Evolutionary conservation across 1,140 invertebrate genomes (phyloP).

Genomic region (Drosophila murphyi): DNA sequence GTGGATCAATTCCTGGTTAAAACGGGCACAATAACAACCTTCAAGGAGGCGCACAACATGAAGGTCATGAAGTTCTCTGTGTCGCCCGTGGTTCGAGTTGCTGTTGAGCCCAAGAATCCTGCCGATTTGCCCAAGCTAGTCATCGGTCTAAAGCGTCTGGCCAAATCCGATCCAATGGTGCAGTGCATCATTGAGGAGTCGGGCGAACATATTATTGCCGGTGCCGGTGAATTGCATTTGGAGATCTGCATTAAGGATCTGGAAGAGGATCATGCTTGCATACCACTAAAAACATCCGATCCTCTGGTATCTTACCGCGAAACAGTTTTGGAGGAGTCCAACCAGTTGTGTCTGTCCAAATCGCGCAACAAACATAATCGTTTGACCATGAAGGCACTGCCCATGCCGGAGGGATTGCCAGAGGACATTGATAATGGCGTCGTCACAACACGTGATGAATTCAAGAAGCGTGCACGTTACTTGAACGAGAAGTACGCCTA

Average conservation of each 20-base stretch:
- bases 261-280: conserved; percentile 99
- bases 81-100: conserved; percentile 98
- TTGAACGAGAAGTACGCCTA: conserved; percentile 97
- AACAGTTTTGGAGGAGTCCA: conserved; percentile 96
- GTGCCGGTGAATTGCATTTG: conserved; percentile 99
- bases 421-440: conserved; percentile 98
- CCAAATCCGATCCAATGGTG: conserved; percentile 99
- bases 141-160: conserved; percentile 98
- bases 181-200: conserved; percentile 99
- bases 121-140: conserved; percentile 99
- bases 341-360: conserved; percentile 97
- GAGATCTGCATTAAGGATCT: conserved; percentile 99
- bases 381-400: conserved; percentile 97
- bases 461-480: conserved; percentile 96
- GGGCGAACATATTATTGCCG: conserved; percentile 99
- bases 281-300: conserved; percentile 99
- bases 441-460: conserved; percentile 96
- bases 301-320: conserved; percentile 99
- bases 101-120: conserved; percentile 99
- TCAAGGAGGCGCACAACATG: conserved; percentile 99
- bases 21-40: conserved; percentile 99
- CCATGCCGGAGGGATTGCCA: conserved; percentile 97
- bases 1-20: conserved; percentile 99
- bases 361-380: conserved; percentile 99
- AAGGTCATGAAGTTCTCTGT: conserved; percentile 99